Evolutionary conservation across 2,113 vertebrate species (phyloP).

Genomic region (Peromyscus leucopus): DNA sequence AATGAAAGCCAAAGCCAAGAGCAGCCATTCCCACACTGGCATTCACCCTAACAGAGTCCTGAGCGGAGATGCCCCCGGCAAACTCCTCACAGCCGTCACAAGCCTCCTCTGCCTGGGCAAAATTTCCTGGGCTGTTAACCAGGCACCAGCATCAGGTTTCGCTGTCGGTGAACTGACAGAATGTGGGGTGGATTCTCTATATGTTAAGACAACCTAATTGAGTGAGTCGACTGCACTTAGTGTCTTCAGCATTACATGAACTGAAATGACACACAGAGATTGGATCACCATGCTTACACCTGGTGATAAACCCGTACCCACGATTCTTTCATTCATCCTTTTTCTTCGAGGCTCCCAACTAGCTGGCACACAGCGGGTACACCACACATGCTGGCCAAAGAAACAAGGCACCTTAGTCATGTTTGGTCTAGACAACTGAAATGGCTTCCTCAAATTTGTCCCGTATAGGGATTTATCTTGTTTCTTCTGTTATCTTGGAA

Average conservation of each 20-base stretch:
- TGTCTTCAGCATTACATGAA: conserved; percentile 6
- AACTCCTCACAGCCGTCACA: neutral
- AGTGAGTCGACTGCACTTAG: neutral
- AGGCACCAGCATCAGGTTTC: neutral
- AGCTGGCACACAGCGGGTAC: neutral
- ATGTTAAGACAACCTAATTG: neutral
- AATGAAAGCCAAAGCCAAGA: neutral
- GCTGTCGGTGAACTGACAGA: neutral
- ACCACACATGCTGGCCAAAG: neutral
- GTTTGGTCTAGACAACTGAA: conserved; percentile 23
- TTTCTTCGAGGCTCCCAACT: neutral
- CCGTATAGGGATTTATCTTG: neutral
- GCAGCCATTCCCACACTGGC: neutral
- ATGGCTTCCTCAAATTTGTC: neutral
- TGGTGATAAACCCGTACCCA: neutral
- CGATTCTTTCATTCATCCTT: neutral
- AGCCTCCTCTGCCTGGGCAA: neutral
- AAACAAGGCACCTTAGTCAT: neutral
- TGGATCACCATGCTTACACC: neutral
- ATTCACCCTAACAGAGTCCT: neutral
- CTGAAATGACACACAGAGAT: neutral
- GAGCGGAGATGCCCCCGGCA: neutral
- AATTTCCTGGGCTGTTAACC: neutral
- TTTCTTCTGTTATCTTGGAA: neutral
- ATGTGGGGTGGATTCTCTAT: neutral